Percentiles rank a stretch among this genome's conserved stretches.
phyloP scores from a whole-genome alignment of 2,797 vertebrate species.

The Cossypha dichroa region DNA sequence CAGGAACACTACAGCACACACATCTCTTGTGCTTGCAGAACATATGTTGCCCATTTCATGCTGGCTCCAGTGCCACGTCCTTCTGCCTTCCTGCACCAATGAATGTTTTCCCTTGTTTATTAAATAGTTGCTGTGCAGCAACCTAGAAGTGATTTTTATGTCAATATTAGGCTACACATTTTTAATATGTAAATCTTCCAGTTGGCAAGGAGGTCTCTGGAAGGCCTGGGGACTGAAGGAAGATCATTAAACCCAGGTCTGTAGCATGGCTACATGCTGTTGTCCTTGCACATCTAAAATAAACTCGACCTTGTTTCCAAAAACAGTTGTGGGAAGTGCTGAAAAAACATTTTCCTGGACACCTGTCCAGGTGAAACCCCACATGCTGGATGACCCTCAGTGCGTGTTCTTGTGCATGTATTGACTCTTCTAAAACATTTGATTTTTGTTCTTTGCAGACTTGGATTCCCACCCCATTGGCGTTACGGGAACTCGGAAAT shows the following conservation, averaged over 20 bases:
- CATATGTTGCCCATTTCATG: fast-evolving
- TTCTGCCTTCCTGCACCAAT: neutral
- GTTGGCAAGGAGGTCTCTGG: neutral
- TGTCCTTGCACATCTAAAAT: neutral
- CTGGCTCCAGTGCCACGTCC: neutral
- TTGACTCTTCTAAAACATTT: neutral
- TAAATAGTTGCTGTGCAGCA: neutral
- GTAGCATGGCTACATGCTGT: neutral
- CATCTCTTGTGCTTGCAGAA: neutral
- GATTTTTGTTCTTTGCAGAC: slow-evolving; percentile 77
- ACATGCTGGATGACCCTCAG: neutral
- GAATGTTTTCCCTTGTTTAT: neutral
- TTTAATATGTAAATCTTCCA: neutral
- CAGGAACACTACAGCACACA: neutral
- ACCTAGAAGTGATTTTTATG: neutral
- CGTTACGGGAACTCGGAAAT: slow-evolving; percentile 82
- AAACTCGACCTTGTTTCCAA: neutral
- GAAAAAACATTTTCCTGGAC: neutral
- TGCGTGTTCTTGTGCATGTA: neutral
- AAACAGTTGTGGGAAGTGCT: neutral
- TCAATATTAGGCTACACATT: neutral
- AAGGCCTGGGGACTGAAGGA: neutral
- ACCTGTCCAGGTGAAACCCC: neutral
- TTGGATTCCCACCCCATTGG: slow-evolving; percentile 79
- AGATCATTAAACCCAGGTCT: neutral